Base-by-base conservation (phyloP, 1,140 invertebrate species). In the Chionoecetes opilio region DNA sequence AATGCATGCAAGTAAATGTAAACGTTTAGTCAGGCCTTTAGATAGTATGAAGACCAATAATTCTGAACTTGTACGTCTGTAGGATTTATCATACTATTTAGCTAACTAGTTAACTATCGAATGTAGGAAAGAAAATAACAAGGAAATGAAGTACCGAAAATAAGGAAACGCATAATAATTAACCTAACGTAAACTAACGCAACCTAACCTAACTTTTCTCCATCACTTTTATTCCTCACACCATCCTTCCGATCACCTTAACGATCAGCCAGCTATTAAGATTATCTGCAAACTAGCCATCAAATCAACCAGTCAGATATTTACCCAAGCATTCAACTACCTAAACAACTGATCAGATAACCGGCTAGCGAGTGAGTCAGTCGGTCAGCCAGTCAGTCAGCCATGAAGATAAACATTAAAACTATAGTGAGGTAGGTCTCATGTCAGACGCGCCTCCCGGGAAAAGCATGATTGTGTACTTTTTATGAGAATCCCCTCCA, bases 351-450 rank as follows among this genome's bases (percentile, higher is more conserved):
- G 21, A n/a, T n/a, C 53, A 26, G 2, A 8, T 26, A 26, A 63
- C 63, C 63, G n/a, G 0, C 63, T 26, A 75, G 63, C 0, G 0
- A 26, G 11, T 8, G 21, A 75, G 21, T 26, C 21, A 75, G 21
- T 2, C 63, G n/a, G 2, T 2, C 63, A n/a, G 2, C 46, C 2
- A 53, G 46, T 53, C 46, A 53, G 2, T 53, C 46, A 0, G 2
- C 85, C 85, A 87, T 37, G 34, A 87, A 87, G 37, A 87, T 21
- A 34, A 87, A 87, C 14, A n/a, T n/a, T n/a, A 53, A 87, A 32
- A 2, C 32, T 0, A 26, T 75, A 17, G n/a, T 75, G n/a, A 75
- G 6, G 63, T 26, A 5, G n/a, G 63, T 5, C 63, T 75, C 63
- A 26, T 75, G 63, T 26, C 21, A 26, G n/a, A n/a, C 21, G 63